Evolutionary conservation across 2,113 vertebrate genomes (phyloP).

Genomic region (Plectropomus leopardus): DNA sequence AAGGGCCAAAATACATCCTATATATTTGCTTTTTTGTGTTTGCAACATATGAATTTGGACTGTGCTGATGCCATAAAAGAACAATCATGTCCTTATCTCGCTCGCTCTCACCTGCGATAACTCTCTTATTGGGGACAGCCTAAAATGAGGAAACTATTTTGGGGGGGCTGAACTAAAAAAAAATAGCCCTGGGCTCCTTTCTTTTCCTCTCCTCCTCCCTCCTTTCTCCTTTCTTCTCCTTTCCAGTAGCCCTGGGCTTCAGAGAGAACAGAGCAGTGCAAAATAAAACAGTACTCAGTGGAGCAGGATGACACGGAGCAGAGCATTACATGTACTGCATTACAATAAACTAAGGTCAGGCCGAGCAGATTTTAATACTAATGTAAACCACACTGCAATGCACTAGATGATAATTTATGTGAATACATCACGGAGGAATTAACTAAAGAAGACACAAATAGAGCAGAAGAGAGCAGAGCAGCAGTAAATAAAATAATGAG

Average conservation of each 20-base stretch:
- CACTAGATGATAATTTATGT: neutral
- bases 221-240: conserved; percentile 45
- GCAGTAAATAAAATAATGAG: neutral
- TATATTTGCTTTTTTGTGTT: neutral
- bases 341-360: neutral
- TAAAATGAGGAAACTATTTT: conserved; percentile 78
- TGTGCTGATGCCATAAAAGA: conserved; percentile 19
- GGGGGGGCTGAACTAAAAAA: conserved; percentile 53
- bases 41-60: conserved; percentile 1
- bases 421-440: neutral
- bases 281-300: conserved; percentile 29
- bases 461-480: neutral
- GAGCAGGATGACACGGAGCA: conserved; percentile 11
- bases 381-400: neutral
- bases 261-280: conserved; percentile 44
- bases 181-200: conserved; percentile 55
- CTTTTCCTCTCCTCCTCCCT: conserved; percentile 30
- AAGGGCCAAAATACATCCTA: neutral
- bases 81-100: neutral
- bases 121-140: conserved; percentile 63
- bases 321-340: neutral
- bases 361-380: neutral
- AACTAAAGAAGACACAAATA: neutral
- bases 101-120: conserved; percentile 64
- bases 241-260: conserved; percentile 34